These are phyloP conservation scores for Craseonycteris thonglongyai DNA, from an alignment of 2,113 vertebrate genomes.

Conservation along the genomic window DNA sequence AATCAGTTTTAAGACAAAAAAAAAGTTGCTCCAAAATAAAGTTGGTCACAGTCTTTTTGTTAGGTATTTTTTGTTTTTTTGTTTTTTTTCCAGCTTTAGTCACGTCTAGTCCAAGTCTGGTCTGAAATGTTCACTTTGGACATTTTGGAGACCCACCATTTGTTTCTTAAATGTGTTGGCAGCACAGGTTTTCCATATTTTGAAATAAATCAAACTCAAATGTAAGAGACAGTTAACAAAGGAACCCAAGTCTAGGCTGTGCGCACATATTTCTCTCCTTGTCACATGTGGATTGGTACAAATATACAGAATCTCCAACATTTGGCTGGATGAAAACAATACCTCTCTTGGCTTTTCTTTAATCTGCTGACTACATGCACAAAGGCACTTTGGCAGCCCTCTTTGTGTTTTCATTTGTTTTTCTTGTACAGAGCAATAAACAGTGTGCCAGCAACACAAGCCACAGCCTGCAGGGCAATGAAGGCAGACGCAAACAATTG, in stretches of 20 bases:
- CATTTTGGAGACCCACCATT: not conserved
- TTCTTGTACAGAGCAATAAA: conserved; percentile 20
- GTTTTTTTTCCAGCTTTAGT: not conserved
- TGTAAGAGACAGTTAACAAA: conserved; percentile 30
- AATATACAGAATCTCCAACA: not conserved
- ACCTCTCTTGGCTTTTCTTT: not conserved
- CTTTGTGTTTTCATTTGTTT: conserved; percentile 3
- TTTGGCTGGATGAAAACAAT: not conserved
- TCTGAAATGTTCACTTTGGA: not conserved
- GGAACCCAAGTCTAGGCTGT: not conserved
- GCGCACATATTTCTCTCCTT: not conserved
- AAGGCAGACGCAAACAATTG: not conserved
- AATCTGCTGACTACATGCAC: not conserved
- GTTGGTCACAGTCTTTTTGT: not conserved
- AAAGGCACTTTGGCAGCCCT: not conserved
- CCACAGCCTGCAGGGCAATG: not conserved
- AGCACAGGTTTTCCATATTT: conserved; percentile 15
- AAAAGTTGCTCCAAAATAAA: not conserved
- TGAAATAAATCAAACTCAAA: conserved; percentile 22
- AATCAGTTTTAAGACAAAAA: not conserved
- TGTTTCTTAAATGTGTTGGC: not conserved
- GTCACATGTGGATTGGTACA: not conserved
- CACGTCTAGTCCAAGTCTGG: not conserved
- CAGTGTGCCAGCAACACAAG: not conserved
- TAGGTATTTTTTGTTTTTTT: no score